Percentiles rank a stretch among this genome's conserved stretches.
Conservation (phyloP, 2,888 invertebrate genomes). For the Cerceris ruficornis region DNA sequence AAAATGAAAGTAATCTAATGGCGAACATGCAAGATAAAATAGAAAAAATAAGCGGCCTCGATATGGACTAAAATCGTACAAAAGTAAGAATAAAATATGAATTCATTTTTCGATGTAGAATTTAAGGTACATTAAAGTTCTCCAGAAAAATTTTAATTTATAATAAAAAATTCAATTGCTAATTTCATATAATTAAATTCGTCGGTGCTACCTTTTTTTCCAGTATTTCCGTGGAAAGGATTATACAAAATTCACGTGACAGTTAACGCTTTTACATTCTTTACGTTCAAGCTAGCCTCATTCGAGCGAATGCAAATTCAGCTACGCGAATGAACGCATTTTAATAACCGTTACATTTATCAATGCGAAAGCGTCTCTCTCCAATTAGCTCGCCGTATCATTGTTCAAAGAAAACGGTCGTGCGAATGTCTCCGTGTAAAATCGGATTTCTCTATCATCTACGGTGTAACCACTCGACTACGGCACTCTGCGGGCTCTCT, state of each 20-base stretch:
- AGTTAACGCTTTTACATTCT: too few species aligned
- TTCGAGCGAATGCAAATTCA: too few species aligned
- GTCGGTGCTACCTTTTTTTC: neutral
- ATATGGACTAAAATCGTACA: neutral
- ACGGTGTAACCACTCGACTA: neutral
- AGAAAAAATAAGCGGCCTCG: neutral
- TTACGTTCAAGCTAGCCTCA: too few species aligned
- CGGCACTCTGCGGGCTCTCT: constrained; percentile 4
- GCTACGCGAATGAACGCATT: too few species aligned
- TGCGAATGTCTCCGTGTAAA: constrained; percentile 5
- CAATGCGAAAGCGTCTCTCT: neutral
- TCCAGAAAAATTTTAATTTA: too few species aligned
- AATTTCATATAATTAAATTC: neutral
- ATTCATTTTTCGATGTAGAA: too few species aligned
- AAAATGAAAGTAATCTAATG: neutral
- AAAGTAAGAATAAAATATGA: too few species aligned
- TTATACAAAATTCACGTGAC: too few species aligned
- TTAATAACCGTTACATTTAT: neutral
- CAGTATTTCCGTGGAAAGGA: too few species aligned
- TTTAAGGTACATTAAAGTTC: too few species aligned
- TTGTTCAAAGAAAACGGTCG: neutral
- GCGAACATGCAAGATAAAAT: neutral
- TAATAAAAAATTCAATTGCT: too few species aligned
- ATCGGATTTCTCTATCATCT: constrained; percentile 5
- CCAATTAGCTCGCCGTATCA: neutral